Conservation (phyloP, 2,113 vertebrate genomes). For the Poicephalus gulielmi region DNA sequence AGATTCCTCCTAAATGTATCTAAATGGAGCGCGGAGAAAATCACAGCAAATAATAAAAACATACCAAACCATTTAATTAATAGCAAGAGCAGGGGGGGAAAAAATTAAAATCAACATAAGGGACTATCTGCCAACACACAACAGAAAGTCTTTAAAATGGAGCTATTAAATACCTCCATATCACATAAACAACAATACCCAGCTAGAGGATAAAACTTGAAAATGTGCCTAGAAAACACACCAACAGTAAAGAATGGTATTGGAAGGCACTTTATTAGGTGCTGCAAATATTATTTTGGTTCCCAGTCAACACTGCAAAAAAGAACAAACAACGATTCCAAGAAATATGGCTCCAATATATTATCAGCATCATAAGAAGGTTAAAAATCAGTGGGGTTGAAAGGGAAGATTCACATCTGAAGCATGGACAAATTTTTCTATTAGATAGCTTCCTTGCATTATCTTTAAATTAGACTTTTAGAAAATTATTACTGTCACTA, state of each 20-base stretch:
- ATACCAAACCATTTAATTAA: neutral
- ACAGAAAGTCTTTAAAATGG: neutral
- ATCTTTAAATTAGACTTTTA: neutral
- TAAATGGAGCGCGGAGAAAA: neutral
- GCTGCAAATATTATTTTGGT: neutral
- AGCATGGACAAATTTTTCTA: neutral
- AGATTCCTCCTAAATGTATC: neutral
- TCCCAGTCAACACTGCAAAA: neutral
- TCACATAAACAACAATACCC: neutral
- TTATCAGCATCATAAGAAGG: neutral
- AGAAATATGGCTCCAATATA: neutral
- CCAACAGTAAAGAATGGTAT: neutral
- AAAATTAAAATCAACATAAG: neutral
- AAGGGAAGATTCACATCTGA: neutral
- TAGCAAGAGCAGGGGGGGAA: neutral
- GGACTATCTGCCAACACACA: neutral
- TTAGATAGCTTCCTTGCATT: neutral
- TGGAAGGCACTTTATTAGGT: neutral
- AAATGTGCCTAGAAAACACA: neutral
- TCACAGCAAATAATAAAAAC: neutral
- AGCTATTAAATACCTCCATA: neutral
- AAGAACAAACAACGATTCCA: neutral
- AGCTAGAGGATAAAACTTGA: neutral
- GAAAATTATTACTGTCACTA: neutral
- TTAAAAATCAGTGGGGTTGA: neutral